Evolutionary conservation across 2,888 invertebrate species (phyloP).

Genomic region (Cyrtodaria siliqua): DNA sequence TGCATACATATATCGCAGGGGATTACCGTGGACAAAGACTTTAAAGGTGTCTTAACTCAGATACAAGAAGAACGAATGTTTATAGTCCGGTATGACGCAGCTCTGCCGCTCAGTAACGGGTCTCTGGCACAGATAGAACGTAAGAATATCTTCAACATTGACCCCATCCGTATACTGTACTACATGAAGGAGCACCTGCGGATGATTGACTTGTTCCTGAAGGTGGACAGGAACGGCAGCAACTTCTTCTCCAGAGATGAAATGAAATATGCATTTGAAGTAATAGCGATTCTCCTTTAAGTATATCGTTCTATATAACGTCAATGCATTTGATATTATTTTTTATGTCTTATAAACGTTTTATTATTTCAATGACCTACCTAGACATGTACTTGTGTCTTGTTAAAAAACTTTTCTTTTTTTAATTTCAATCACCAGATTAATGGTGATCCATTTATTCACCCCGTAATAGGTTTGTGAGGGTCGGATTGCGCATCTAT

Average conservation of each 20-base stretch:
- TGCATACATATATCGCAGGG: constrained; percentile 64
- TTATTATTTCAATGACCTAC: no score
- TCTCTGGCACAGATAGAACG: constrained; percentile 47
- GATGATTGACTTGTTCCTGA: constrained; percentile 77
- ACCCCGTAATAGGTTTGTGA: no score
- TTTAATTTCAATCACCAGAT: no score
- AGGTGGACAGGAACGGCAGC: constrained; percentile 73
- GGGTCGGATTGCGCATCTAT: no score
- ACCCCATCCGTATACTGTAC: constrained; percentile 80
- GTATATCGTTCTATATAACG: no score
- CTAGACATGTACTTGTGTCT: no score
- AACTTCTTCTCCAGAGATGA: constrained; percentile 69
- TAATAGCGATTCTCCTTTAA: no score
- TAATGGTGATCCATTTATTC: no score
- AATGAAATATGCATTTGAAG: constrained; percentile 76
- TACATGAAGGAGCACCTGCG: constrained; percentile 81
- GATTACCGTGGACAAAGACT: constrained; percentile 82
- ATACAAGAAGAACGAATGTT: constrained; percentile 71
- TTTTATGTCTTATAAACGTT: no score
- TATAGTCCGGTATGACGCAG: constrained; percentile 71
- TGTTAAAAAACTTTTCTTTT: no score
- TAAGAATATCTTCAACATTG: constrained; percentile 76
- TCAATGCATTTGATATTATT: no score
- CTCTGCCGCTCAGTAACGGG: constrained; percentile 66
- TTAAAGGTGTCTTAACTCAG: constrained; percentile 73